phyloP scores from a whole-genome alignment of 2,888 invertebrate species.

The Oscheius myriophilus region DNA sequence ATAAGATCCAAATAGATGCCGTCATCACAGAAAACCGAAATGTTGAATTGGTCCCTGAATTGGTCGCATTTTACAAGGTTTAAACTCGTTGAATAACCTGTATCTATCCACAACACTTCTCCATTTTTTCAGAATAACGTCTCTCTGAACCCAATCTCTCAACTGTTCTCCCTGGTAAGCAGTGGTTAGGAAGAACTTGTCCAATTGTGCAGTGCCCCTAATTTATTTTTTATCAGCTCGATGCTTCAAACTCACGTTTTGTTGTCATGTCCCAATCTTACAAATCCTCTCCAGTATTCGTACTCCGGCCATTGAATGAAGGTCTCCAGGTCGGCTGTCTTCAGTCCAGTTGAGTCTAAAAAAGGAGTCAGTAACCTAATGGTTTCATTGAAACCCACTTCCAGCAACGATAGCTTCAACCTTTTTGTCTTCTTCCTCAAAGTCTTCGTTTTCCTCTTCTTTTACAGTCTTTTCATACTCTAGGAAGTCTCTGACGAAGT shows the following conservation, averaged over 20 bases:
- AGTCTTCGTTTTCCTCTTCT: slow-evolving; percentile 36
- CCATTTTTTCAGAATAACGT: slow-evolving; percentile 55
- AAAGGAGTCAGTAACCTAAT: background rate
- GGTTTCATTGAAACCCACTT: background rate
- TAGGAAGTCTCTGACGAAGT: slow-evolving; percentile 46
- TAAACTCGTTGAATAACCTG: slow-evolving; percentile 30
- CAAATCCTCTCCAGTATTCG: slow-evolving; percentile 59
- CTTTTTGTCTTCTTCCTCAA: slow-evolving; percentile 14
- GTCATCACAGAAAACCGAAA: slow-evolving; percentile 66
- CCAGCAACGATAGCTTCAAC: background rate
- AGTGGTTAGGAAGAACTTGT: slow-evolving; percentile 59
- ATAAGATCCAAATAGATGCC: slow-evolving; percentile 68
- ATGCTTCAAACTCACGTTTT: background rate
- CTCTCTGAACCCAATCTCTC: slow-evolving; percentile 54
- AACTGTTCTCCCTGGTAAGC: slow-evolving; percentile 56
- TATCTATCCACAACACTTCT: slow-evolving; percentile 62
- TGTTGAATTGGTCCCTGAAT: slow-evolving; percentile 52
- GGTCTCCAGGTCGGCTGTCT: slow-evolving; percentile 36
- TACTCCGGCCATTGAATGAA: slow-evolving; percentile 65
- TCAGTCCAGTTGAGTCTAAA: background rate
- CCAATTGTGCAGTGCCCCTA: slow-evolving; percentile 26
- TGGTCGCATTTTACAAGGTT: background rate
- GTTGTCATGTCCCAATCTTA: slow-evolving; percentile 42
- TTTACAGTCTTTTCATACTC: slow-evolving; percentile 41
- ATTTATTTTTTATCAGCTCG: background rate